phyloP scores from a whole-genome alignment of 2,113 vertebrate species.

The Ptilonorhynchus violaceus region DNA sequence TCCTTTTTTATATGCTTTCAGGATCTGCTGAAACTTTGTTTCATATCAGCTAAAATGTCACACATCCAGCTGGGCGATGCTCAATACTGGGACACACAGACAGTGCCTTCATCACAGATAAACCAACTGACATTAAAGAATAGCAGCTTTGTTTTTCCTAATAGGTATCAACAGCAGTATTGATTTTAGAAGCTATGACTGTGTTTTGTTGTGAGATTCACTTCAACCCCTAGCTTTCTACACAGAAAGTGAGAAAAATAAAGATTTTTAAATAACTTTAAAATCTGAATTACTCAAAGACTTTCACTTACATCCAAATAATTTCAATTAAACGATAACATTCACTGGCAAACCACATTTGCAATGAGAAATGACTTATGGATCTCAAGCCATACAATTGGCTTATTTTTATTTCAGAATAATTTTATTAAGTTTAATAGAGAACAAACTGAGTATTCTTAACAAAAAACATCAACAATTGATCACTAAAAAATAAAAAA shows the following conservation, averaged over 20 bases:
- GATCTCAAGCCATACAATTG: slow-evolving; percentile 33
- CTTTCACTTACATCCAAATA: slow-evolving; percentile 45
- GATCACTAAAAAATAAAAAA: slow-evolving; percentile 10
- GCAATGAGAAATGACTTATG: slow-evolving; percentile 50
- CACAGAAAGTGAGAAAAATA: slow-evolving; percentile 36
- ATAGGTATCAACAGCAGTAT: slow-evolving; percentile 77
- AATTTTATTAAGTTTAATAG: slow-evolving; percentile 2
- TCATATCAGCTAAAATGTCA: slow-evolving; percentile 43
- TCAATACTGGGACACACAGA: slow-evolving; percentile 66
- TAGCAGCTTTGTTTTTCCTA: slow-evolving; percentile 69
- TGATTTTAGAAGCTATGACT: slow-evolving; percentile 86
- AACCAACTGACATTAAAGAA: slow-evolving; percentile 71
- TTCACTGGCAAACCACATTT: slow-evolving; percentile 12
- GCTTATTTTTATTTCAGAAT: slow-evolving; percentile 24
- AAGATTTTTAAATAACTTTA: slow-evolving; percentile 74
- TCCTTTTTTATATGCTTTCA: slow-evolving; percentile 71
- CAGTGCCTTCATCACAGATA: slow-evolving; percentile 72
- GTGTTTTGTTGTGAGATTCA: slow-evolving; percentile 77
- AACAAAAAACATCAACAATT: background rate
- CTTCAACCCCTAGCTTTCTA: slow-evolving; percentile 77
- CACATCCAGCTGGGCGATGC: slow-evolving; percentile 30
- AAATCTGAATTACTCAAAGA: slow-evolving; percentile 72
- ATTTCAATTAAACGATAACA: slow-evolving; percentile 49
- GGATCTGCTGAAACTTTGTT: slow-evolving; percentile 68
- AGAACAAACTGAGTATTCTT: background rate